phyloP scores from a whole-genome alignment of 2,113 vertebrate species.

The Sphaerodactylus townsendi region DNA sequence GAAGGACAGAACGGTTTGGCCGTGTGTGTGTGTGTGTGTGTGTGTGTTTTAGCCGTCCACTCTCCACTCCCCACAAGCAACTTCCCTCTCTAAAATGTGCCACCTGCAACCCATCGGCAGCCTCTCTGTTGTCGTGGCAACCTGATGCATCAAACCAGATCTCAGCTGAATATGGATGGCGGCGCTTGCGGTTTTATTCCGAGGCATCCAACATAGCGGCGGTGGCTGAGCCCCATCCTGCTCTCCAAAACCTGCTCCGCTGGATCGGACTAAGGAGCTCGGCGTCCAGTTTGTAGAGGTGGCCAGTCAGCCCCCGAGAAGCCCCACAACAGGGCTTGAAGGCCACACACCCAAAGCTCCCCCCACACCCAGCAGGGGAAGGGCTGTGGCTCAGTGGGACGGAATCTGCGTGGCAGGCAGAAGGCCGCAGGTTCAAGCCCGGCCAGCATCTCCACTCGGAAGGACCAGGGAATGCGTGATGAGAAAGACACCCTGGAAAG shows the following conservation, averaged over 20 bases:
- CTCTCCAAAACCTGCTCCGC: background rate
- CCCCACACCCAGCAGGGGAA: too few relatives aligned
- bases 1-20: background rate
- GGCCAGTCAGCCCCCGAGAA: background rate
- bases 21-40: too few relatives aligned
- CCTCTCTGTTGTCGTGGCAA: conserved; percentile 10
- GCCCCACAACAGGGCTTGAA: background rate
- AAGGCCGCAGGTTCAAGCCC: too few relatives aligned
- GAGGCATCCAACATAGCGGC: accelerated
- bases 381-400: too few relatives aligned
- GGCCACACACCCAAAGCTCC: too few relatives aligned
- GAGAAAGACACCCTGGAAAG: too few relatives aligned
- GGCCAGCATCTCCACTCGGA: too few relatives aligned
- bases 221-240: accelerated
- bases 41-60: too few relatives aligned
- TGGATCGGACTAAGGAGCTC: background rate
- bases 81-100: conserved; percentile 10
- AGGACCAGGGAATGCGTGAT: too few relatives aligned
- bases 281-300: background rate
- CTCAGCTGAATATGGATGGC: background rate
- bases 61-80: background rate
- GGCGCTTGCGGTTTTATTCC: background rate
- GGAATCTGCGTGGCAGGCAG: too few relatives aligned
- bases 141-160: background rate
- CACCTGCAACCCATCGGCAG: conserved; percentile 1